Percentiles rank a stretch among this genome's conserved stretches.
Evolutionary conservation across 1,140 invertebrate genomes (phyloP).

Genomic region (Tribolium madens): DNA sequence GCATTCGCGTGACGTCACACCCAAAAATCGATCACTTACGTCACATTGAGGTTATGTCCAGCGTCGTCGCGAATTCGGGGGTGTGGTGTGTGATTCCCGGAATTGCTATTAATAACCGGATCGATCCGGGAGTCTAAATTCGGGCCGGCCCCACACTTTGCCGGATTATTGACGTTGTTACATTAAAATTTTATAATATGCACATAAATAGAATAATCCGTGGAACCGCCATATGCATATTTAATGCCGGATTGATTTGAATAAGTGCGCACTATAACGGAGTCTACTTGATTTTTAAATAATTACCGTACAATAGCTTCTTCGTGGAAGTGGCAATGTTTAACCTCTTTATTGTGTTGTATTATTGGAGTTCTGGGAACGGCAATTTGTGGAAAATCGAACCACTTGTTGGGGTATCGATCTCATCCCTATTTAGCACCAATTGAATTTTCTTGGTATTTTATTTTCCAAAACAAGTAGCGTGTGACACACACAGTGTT

Average conservation of each 20-base stretch:
- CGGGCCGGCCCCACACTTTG: not conserved
- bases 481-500: not conserved
- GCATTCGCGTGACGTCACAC: too few relatives aligned
- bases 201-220: constrained; percentile 24
- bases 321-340: constrained; percentile 11
- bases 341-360: constrained; percentile 3
- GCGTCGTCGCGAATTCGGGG: not conserved
- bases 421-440: not conserved
- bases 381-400: not conserved
- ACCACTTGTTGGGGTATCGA: not conserved
- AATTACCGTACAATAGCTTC: constrained; percentile 24
- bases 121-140: not conserved
- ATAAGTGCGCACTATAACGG: constrained; percentile 19
- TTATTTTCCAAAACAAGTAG: not conserved
- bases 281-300: constrained; percentile 10
- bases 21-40: too few relatives aligned
- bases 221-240: constrained; percentile 15
- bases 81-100: not conserved
- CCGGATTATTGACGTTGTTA: not conserved
- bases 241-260: constrained; percentile 20
- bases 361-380: not conserved
- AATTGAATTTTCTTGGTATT: not conserved
- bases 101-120: not conserved
- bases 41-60: too few relatives aligned
- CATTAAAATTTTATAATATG: constrained; percentile 2